Evolutionary conservation across 2,113 vertebrate species (phyloP).

Genomic region (Pseudopipra pipra): DNA sequence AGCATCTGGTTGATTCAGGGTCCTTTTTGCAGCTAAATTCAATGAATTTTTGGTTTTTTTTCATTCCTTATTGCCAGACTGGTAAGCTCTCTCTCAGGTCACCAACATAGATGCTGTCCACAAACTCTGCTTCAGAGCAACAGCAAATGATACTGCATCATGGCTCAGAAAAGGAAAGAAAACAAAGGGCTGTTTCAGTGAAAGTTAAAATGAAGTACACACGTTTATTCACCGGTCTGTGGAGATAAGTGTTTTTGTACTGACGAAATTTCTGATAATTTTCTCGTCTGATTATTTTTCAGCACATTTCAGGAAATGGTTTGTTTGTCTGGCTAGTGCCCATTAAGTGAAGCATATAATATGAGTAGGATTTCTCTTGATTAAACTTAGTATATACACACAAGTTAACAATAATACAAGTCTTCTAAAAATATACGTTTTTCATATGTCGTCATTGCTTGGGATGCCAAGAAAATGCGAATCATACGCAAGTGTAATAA

Average conservation of each 20-base stretch:
- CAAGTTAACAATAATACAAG: conserved; percentile 31
- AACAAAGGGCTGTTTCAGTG: not conserved
- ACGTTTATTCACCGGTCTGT: not conserved
- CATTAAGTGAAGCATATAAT: not conserved
- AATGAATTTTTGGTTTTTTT: not conserved
- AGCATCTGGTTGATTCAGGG: not conserved
- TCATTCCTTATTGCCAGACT: not conserved
- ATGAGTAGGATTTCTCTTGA: not conserved
- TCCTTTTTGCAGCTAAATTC: not conserved
- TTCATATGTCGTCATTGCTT: conserved; percentile 13
- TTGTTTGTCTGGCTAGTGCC: conserved; percentile 32
- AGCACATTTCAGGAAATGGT: conserved; percentile 34
- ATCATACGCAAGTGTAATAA: conserved; percentile 46
- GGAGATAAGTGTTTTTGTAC: not conserved
- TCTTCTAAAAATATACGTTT: conserved; percentile 60
- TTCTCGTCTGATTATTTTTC: conserved; percentile 23
- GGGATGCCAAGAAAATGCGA: conserved; percentile 38
- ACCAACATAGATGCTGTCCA: not conserved
- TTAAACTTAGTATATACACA: conserved; percentile 14
- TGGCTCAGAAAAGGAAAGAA: not conserved
- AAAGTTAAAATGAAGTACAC: not conserved
- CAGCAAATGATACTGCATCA: not conserved
- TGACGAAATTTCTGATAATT: conserved; percentile 37
- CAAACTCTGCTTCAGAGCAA: not conserved
- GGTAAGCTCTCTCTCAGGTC: not conserved